Percentiles rank a stretch among this genome's conserved stretches.
phyloP scores from a whole-genome alignment of 2,888 invertebrate genomes.

The Rhopalosiphum nymphaeae region DNA sequence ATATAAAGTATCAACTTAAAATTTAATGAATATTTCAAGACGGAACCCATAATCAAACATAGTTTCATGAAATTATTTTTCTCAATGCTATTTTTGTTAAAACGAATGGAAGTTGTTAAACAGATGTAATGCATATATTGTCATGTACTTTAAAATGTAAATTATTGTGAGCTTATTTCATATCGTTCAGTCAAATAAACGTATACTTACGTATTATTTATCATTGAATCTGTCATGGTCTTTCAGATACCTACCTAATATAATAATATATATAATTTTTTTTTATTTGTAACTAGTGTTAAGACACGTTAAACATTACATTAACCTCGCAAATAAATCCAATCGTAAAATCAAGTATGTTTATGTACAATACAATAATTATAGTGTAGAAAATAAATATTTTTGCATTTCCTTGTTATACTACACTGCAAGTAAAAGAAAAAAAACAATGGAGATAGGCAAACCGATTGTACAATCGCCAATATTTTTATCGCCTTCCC shows the following conservation, averaged over 20 bases:
- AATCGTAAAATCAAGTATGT: too few species aligned
- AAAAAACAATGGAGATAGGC: background rate
- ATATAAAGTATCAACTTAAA: background rate
- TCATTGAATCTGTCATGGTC: background rate
- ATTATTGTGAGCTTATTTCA: too few species aligned
- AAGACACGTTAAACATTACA: background rate
- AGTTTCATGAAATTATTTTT: background rate
- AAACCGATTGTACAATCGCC: constrained; percentile 29
- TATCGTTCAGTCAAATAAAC: too few species aligned
- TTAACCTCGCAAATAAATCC: background rate
- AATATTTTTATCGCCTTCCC: constrained; percentile 41
- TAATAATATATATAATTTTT: background rate
- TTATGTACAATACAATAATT: background rate
- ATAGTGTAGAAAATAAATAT: background rate
- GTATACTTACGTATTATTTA: too few species aligned
- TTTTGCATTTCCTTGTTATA: background rate
- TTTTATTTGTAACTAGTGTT: background rate
- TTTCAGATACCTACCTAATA: background rate
- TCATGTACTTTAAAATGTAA: too few species aligned
- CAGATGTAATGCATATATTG: too few species aligned
- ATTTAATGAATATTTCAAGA: background rate
- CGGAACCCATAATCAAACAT: background rate
- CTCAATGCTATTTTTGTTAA: background rate
- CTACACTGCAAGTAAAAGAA: background rate
- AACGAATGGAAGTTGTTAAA: background rate